Percentiles rank a stretch among this genome's conserved stretches.
These are phyloP conservation scores for Agriopis marginaria DNA, from an alignment of 2,888 invertebrate genomes.

Conservation along the genomic window DNA sequence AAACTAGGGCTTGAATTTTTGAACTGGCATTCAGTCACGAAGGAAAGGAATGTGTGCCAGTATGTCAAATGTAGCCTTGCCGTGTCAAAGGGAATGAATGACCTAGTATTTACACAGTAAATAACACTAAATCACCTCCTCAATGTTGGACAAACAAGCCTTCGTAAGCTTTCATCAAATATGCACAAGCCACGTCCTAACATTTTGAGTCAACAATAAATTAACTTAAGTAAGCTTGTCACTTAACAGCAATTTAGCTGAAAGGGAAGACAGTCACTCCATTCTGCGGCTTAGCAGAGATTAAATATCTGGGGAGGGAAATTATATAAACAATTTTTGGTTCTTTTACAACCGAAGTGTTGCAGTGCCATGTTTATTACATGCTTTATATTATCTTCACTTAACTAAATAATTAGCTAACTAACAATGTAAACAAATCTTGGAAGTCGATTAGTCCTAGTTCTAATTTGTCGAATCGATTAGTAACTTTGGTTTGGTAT, in stretches of 20 bases:
- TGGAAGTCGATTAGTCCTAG: too few relatives aligned
- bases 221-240: conserved; percentile 36
- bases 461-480: too few relatives aligned
- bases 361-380: background rate
- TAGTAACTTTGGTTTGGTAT: too few relatives aligned
- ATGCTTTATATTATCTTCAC: background rate
- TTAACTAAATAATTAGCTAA: background rate
- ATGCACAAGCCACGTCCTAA: conserved; percentile 35
- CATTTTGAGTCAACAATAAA: conserved; percentile 36
- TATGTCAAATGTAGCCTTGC: conserved; percentile 62
- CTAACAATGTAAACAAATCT: too few relatives aligned
- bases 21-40: conserved; percentile 53
- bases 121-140: conserved; percentile 39
- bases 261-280: conserved; percentile 28
- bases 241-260: conserved; percentile 34
- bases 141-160: conserved; percentile 40
- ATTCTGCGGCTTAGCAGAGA: conserved; percentile 28
- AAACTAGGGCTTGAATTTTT: conserved; percentile 17
- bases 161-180: conserved; percentile 40
- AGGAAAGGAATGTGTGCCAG: conserved; percentile 62
- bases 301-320: conserved; percentile 28
- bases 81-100: conserved; percentile 58
- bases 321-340: conserved; percentile 9
- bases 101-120: conserved; percentile 57
- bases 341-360: background rate